Evolutionary conservation across 2,797 vertebrate species (phyloP), one percentile per base, ranked within the genome.

Genomic region (Sarcoramphus papa): DNA sequence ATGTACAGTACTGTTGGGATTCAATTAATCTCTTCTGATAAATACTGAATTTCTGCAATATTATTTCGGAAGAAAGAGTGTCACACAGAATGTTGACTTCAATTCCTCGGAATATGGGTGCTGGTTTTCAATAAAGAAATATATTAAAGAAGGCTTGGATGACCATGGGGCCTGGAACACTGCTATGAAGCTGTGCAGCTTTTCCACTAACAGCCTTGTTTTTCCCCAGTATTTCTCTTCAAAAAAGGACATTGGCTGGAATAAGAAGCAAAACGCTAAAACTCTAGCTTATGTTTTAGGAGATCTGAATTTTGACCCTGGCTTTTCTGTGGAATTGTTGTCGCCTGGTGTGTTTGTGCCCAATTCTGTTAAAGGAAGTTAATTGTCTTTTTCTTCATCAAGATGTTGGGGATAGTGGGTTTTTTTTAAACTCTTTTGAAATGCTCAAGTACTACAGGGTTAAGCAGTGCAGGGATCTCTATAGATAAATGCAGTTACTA

Each of bases 1-100:
- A 97, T 97, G 93, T 97, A 88, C 96, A 92, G 93, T 96, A 63
- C 97, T 96, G 89, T 67, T 86, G 92, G 94, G 94, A 95, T 97
- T 96, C 95, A 96, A 93, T 96, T 97, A 96, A 97, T 97, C 96
- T 97, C 87, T 27, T 89, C 94, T 92, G 95, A 97, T 97, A 97
- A 97, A 94, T 96, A 81, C 94, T 1, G 18, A 90, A 90, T 90
- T 93, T 96, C 93, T 94, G 79, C 85, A 35, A 37, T 94, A 81
- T 86, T 23, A 47, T 69, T 91, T 81, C 17, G 47, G 92, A 88
- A 82, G 92, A 59, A 75, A 83, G 80, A 68, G 85, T 53, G 85
- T 86, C 69, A 59, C 75, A 37, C n/a, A 31, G 82, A 90, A 64
- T 28, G 92, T 48, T 56, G 93, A 48, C 69, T 91, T 72, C 81